Base-by-base conservation (phyloP, 1,140 invertebrate species). In the Lineus longissimus region DNA sequence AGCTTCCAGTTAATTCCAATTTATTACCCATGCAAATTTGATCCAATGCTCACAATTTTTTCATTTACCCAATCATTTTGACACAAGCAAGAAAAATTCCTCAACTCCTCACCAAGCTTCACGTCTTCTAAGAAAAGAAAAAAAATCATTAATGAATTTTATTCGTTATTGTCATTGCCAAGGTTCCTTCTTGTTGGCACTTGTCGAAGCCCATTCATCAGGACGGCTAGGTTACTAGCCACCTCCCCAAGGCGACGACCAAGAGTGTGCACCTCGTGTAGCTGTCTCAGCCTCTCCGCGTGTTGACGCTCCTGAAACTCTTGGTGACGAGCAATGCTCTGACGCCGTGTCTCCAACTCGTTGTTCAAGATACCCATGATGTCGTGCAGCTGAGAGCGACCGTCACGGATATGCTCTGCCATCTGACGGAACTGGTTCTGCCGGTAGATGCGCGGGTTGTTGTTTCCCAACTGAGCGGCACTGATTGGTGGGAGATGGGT, bases 181-280 rank as follows among this genome's bases (percentile, higher is more conserved):
- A 36, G 33, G 33, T 15, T 15, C 15, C 33, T 36, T 15, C 33
- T 36, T 7, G 15, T 15, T 36, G 33, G 33, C 62, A 54, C 62
- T 66, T 7, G 61, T 62, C 27, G 65, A 51, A 55, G 61, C 61
- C 68, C 69, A 65, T 68, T 65, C 17, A 78, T 59, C 31, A 78
- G 63, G 6, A 67, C 54, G 2, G 73, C 65, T 15, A 78, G 65
- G 61, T 76, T 74, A 40, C 62, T 64, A 2, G 76, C 76, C 9
- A 78, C 76, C 22, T 75, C 70, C 15, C 72, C 73, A 2, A 78
- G 63, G 7, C 76, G 65, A 54, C 70, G 65, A 1, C 76, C 75
- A 36, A 78, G 63, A 25, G 75, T 71, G 23, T 71, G 65, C 4
- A 78, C 75, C 64, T 78, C 76, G 0, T 70, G 61, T 22, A 78